Evolutionary conservation across 2,888 invertebrate genomes (phyloP).

Genomic region (Calliphora vomitoria): DNA sequence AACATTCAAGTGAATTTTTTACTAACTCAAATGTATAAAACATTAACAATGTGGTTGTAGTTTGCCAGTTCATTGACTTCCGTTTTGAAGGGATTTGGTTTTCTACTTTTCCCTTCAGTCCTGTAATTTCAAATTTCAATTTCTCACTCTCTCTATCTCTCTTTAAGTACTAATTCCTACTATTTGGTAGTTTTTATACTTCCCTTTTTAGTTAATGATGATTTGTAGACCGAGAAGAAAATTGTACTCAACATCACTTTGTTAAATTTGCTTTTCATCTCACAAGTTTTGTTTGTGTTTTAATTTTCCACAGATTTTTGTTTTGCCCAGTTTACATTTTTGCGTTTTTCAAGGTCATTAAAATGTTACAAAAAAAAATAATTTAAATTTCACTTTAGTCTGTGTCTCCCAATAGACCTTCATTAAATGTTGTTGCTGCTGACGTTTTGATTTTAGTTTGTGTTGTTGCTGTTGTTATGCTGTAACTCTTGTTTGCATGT

Average conservation of each 20-base stretch:
- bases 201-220: conserved; percentile 25
- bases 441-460: conserved; percentile 40
- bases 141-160: neutral
- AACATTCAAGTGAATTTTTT: conserved; percentile 9
- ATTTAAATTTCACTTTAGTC: conserved; percentile 53
- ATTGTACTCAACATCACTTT: neutral
- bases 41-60: conserved; percentile 15
- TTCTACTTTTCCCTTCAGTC: neutral
- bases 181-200: neutral
- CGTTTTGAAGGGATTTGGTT: conserved; percentile 13
- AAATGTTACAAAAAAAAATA: conserved; percentile 31
- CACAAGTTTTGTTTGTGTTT: conserved; percentile 50
- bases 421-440: conserved; percentile 53
- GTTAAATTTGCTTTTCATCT: conserved; percentile 23
- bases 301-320: conserved; percentile 16
- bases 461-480: conserved; percentile 17
- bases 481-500: conserved; percentile 51
- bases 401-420: conserved; percentile 60
- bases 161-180: neutral
- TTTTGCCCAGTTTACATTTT: conserved; percentile 15
- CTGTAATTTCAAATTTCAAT: neutral
- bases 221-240: conserved; percentile 17
- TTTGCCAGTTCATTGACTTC: conserved; percentile 55
- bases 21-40: neutral
- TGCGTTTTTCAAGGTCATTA: conserved; percentile 66